Evolutionary conservation across 2,797 vertebrate genomes (phyloP).

Genomic region (Anguilla marmorata): DNA sequence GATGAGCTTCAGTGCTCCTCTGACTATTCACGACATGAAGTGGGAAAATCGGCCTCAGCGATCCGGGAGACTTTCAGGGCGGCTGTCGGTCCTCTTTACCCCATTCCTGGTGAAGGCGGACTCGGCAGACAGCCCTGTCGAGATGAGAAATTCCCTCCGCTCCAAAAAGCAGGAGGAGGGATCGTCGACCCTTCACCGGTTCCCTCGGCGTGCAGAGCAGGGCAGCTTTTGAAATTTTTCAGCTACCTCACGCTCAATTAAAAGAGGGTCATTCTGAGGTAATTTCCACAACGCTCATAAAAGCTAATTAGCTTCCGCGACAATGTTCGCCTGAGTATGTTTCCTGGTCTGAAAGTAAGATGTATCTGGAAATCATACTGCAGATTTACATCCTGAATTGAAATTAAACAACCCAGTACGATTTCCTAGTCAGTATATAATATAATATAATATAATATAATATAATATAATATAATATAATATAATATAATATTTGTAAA

Average conservation of each 20-base stretch:
- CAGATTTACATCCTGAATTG: neutral
- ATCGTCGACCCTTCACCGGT: neutral
- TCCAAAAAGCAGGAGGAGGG: no score
- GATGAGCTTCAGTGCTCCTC: conserved; percentile 48
- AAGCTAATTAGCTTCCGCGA: conserved; percentile 41
- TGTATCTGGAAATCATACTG: conserved; percentile 18
- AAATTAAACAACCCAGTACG: neutral
- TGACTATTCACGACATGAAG: neutral
- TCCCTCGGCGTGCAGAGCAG: neutral
- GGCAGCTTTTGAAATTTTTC: conserved; percentile 30
- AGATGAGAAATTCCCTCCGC: neutral
- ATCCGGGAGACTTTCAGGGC: neutral
- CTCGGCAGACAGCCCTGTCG: conserved; percentile 13
- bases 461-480: no score
- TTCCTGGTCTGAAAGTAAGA: conserved; percentile 34
- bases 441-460: neutral
- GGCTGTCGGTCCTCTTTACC: conserved; percentile 18
- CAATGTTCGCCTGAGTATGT: conserved; percentile 37
- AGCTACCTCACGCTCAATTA: conserved; percentile 39
- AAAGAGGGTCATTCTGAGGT: conserved; percentile 9
- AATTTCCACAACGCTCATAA: conserved; percentile 36
- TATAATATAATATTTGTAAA: no score
- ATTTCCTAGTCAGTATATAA: neutral
- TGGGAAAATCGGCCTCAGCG: conserved; percentile 15
- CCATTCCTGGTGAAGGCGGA: neutral